These are phyloP conservation scores for Loriculus beryllinus DNA, from an alignment of 2,797 vertebrate genomes.

Conservation along the genomic window DNA sequence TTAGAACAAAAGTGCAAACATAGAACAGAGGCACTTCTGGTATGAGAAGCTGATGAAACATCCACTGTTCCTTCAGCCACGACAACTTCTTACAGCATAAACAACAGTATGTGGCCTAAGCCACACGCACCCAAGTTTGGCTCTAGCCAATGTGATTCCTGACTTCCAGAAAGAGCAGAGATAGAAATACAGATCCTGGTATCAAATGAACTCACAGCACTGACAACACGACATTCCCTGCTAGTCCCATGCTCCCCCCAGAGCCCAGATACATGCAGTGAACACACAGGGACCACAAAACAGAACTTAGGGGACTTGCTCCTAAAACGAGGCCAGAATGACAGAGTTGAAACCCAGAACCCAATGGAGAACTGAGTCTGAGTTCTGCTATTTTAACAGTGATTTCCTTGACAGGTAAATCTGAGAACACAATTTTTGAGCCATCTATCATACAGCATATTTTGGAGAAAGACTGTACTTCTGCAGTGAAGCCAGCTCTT, in stretches of 20 bases:
- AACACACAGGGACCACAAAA: background rate
- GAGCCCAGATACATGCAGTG: background rate
- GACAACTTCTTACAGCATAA: background rate
- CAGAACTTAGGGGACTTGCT: accelerated
- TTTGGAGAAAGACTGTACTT: background rate
- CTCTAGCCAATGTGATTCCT: background rate
- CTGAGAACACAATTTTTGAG: background rate
- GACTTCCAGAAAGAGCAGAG: background rate
- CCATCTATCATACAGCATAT: background rate
- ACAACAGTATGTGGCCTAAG: accelerated
- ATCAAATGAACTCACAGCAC: background rate
- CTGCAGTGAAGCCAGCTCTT: background rate
- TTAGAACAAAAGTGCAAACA: background rate
- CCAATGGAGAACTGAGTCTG: background rate
- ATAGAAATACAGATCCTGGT: background rate
- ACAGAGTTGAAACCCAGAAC: background rate
- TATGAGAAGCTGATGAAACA: background rate
- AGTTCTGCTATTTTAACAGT: background rate
- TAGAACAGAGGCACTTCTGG: background rate
- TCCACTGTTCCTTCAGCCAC: background rate
- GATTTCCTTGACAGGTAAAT: background rate
- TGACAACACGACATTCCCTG: background rate
- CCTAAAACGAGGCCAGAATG: background rate
- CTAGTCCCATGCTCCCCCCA: accelerated
- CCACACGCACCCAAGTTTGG: background rate